Percentiles rank a stretch among this genome's conserved stretches.
phyloP scores from a whole-genome alignment of 2,888 invertebrate species.

The Eulithis testata region DNA sequence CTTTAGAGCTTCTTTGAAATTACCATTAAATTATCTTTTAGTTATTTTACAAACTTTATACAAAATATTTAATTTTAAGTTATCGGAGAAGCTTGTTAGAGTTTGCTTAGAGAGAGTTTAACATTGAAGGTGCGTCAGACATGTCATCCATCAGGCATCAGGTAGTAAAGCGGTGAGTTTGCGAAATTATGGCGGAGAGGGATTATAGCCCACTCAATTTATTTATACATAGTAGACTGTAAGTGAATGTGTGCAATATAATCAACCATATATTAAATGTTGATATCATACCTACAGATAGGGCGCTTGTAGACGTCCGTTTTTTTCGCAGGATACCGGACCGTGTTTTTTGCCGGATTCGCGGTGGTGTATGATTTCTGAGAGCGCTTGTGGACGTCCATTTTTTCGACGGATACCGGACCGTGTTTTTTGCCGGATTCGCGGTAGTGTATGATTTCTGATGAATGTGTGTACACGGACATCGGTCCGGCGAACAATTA shows the following conservation, averaged over 20 bases:
- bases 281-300: conserved; percentile 59
- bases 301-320: no score
- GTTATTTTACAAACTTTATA: neutral
- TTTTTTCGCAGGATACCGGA: no score
- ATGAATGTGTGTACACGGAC: no score
- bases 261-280: conserved; percentile 70
- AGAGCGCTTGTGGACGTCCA: no score
- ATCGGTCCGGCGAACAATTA: no score
- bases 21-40: conserved; percentile 6
- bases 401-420: no score
- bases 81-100: conserved; percentile 48
- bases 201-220: conserved; percentile 79
- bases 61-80: no score
- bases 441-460: no score
- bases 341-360: no score
- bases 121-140: conserved; percentile 68
- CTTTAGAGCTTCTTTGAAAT: conserved; percentile 26
- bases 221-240: conserved; percentile 65
- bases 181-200: conserved; percentile 84
- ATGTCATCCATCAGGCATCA: conserved; percentile 72
- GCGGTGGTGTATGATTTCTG: no score
- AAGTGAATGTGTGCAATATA: conserved; percentile 82
- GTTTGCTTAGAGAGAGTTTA: conserved; percentile 71
- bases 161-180: conserved; percentile 82
- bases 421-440: no score